These are phyloP conservation scores for Cyclophora albipunctata DNA, from an alignment of 2,888 invertebrate genomes.

Conservation along the genomic window DNA sequence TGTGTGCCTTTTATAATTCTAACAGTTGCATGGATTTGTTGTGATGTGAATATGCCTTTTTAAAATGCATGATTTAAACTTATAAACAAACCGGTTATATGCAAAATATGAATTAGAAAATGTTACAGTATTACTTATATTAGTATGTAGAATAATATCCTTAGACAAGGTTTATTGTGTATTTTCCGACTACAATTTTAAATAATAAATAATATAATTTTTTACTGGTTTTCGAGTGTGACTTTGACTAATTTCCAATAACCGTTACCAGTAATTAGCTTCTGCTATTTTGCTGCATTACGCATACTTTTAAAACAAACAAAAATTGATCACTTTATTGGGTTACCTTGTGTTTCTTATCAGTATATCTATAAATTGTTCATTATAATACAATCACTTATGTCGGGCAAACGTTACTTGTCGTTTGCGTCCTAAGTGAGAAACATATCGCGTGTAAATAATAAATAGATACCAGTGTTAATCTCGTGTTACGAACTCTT, in stretches of 20 bases:
- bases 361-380: conserved; percentile 62
- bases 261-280: neutral
- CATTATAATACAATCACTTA: conserved; percentile 45
- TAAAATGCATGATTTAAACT: conserved; percentile 15
- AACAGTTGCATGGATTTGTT: conserved; percentile 15
- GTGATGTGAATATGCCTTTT: conserved; percentile 4
- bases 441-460: neutral
- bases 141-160: no score
- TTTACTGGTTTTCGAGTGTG: no score
- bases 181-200: no score
- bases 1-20: conserved; percentile 10
- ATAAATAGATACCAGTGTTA: no score
- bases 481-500: neutral
- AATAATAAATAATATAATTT: no score
- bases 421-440: conserved; percentile 22
- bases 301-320: conserved; percentile 5
- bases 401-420: conserved; percentile 47
- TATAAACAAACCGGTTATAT: neutral
- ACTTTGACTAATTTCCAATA: no score
- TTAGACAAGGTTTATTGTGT: no score
- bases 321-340: conserved; percentile 37
- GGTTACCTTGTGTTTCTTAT: conserved; percentile 61
- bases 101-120: no score
- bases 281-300: conserved; percentile 1
- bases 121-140: no score